Evolutionary conservation across 2,888 invertebrate genomes (phyloP).

Genomic region (Drosophila putrida): DNA sequence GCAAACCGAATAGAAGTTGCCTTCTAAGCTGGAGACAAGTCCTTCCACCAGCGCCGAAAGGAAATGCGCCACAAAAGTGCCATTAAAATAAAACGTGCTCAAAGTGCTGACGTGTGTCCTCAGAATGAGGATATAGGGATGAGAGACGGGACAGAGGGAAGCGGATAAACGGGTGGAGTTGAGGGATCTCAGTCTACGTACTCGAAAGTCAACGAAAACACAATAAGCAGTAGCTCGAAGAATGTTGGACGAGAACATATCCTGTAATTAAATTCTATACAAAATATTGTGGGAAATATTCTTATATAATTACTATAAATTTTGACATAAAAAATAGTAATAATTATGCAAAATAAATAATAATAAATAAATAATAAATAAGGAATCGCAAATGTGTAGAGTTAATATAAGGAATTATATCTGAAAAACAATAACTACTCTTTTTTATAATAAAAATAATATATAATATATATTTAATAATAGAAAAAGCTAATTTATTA

Average conservation of each 20-base stretch:
- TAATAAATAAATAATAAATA: no score
- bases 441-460: no score
- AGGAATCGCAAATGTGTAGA: no score
- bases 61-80: slow-evolving; percentile 72
- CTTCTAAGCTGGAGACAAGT: slow-evolving; percentile 24
- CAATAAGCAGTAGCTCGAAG: not conserved
- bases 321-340: no score
- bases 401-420: no score
- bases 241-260: not conserved
- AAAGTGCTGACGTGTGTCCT: slow-evolving; percentile 59
- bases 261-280: slow-evolving; percentile 6
- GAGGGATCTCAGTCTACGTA: slow-evolving; percentile 40
- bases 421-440: no score
- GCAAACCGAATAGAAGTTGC: slow-evolving; percentile 13
- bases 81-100: slow-evolving; percentile 78
- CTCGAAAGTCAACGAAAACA: slow-evolving; percentile 53
- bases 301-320: no score
- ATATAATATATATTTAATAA: no score
- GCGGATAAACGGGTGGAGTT: slow-evolving; percentile 15
- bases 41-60: slow-evolving; percentile 25
- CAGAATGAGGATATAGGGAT: not conserved
- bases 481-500: no score
- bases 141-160: not conserved
- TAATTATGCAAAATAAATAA: no score
- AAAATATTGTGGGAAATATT: no score